These are phyloP conservation scores for Eutrigla gurnardus DNA, from an alignment of 2,797 vertebrate species.

Conservation along the genomic window DNA sequence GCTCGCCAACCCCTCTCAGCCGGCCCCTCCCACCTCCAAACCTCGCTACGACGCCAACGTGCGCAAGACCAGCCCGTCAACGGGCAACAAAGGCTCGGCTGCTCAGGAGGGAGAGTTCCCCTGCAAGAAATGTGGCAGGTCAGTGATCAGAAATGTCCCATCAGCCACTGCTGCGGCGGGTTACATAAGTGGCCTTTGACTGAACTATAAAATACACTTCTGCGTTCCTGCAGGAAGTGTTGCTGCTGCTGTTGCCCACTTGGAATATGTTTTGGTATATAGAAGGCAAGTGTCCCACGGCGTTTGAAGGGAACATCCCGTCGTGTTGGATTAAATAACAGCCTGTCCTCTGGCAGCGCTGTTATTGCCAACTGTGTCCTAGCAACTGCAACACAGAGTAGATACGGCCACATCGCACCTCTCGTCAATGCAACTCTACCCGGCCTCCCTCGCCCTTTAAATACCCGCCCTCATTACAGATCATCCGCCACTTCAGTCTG, in stretches of 20 bases:
- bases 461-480: not conserved
- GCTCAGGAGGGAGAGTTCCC: constrained; percentile 94
- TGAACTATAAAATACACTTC: not conserved
- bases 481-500: not conserved
- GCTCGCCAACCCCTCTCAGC: constrained; percentile 69
- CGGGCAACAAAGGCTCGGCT: constrained; percentile 79
- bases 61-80: constrained; percentile 79
- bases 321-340: constrained; percentile 60
- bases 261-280: constrained; percentile 39
- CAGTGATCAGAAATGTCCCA: constrained; percentile 56
- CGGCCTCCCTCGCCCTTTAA: constrained; percentile 31
- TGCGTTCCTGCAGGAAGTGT: constrained; percentile 20
- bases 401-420: constrained; percentile 51
- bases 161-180: not conserved
- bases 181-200: constrained; percentile 12
- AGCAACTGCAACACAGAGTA: constrained; percentile 78
- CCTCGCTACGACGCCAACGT: constrained; percentile 74
- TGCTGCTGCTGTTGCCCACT: constrained; percentile 26
- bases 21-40: constrained; percentile 52
- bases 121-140: constrained; percentile 99
- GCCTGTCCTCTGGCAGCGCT: constrained; percentile 72
- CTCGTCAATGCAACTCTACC: constrained; percentile 50
- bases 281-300: constrained; percentile 31
- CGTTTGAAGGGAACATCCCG: constrained; percentile 41
- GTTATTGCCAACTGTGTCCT: constrained; percentile 81